Evolutionary conservation across 2,888 invertebrate genomes (phyloP), one percentile per base, ranked within the genome.

Genomic region (Euproctis similis): DNA sequence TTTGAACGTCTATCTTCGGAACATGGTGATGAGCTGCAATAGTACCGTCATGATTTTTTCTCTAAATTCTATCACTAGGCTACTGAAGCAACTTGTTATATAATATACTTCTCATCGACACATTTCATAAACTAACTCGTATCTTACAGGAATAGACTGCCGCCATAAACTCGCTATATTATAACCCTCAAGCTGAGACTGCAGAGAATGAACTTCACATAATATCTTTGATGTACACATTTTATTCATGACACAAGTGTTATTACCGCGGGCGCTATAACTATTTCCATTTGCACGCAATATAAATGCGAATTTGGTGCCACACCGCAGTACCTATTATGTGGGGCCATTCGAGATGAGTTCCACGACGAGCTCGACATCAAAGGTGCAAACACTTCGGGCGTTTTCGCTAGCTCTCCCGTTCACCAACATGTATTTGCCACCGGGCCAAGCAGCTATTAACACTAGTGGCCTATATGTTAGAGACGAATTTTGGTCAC

Each of bases 321-420:
- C 42, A 17, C 24, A 19, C 27, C 38, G 45, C 38, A 39, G 51
- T 49, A 46, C 54, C 7, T 5, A 5, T 7, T 45, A 45, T 52
- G 46, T 50, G 14, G 6, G 52, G 46, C 40, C 45, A 50, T 43
- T 50, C 56, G 46, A 46, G 53, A 59, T 55, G 47, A 48, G 51
- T 63, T 59, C 59, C 59, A 50, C 39, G 39, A 50, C 51, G 39
- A 39, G 47, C 39, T 20, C 28, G 40, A 66, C 61, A 54, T 65
- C 61, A 63, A 63, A 62, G 51, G 46, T 41, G 44, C 40, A 39
- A 49, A 47, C 40, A 33, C 36, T 48, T 31, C 50, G 37, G 46
- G 52, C 53, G 55, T 57, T 55, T 58, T 59, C 49, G 53, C 54
- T 54, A 59, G 60, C 59, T 53, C 45, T 42, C 48, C 28, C 22